phyloP scores from a whole-genome alignment of 2,113 vertebrate species.

The Lampris megalopsis region DNA sequence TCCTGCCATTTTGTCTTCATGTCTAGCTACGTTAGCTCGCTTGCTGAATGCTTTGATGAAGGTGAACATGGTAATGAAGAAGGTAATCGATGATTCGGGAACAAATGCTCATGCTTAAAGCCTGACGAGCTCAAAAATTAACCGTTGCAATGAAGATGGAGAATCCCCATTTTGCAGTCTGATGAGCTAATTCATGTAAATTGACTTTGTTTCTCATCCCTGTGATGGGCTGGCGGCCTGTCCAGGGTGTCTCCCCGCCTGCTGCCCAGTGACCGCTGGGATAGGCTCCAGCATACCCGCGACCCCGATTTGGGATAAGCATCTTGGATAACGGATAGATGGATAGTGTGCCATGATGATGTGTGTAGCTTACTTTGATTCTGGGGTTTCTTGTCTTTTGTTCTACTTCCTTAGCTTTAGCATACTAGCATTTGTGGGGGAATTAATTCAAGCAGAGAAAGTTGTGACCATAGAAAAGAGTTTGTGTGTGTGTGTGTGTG shows the following conservation, averaged over 20 bases:
- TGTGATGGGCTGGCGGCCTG: too few species aligned
- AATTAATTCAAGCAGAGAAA: slow-evolving; percentile 55
- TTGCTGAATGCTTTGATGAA: slow-evolving; percentile 15
- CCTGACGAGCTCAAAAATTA: neutral
- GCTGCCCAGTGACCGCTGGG: too few species aligned
- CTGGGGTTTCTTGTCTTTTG: neutral
- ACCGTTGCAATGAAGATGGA: slow-evolving; percentile 3
- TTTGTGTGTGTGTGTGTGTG: slow-evolving; percentile 1
- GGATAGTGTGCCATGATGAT: slow-evolving; percentile 47
- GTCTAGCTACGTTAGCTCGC: neutral
- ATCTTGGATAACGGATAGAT: too few species aligned
- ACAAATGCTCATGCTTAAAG: neutral
- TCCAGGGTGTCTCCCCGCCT: too few species aligned
- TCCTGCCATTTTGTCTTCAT: neutral
- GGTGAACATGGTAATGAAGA: slow-evolving; percentile 4
- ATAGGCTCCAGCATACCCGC: too few species aligned
- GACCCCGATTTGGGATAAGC: too few species aligned
- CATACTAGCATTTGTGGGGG: slow-evolving; percentile 32
- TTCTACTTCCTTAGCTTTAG: slow-evolving; percentile 3
- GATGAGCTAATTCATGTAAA: slow-evolving; percentile 50
- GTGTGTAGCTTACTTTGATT: slow-evolving; percentile 6
- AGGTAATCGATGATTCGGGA: slow-evolving; percentile 17
- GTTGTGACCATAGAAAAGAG: slow-evolving; percentile 47
- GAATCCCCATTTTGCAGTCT: slow-evolving; percentile 29
- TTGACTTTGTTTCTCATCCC: slow-evolving; percentile 38